phyloP scores from a whole-genome alignment of 2,888 invertebrate genomes.

The Tipula lateralis region DNA sequence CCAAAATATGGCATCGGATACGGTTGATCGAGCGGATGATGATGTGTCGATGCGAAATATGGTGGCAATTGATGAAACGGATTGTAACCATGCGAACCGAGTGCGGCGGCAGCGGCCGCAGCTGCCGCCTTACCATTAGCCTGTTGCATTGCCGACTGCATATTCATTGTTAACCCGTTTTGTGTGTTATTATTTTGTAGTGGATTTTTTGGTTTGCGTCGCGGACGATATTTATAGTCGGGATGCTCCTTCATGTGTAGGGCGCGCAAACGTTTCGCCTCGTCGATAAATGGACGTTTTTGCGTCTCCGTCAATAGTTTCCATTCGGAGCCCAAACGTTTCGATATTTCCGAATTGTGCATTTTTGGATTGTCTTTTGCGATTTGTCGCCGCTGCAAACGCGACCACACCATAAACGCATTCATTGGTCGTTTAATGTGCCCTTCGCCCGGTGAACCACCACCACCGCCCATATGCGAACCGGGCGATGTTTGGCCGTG shows the following conservation, averaged over 20 bases:
- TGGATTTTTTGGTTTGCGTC: conserved; percentile 76
- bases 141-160: conserved; percentile 35
- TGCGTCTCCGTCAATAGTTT: conserved; percentile 80
- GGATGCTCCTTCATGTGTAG: conserved; percentile 89
- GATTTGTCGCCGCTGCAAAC: conserved; percentile 85
- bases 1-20: conserved; percentile 50
- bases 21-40: conserved; percentile 59
- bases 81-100: conserved; percentile 54
- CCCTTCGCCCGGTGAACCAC: conserved; percentile 55
- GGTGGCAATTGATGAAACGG: conserved; percentile 63
- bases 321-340: conserved; percentile 90
- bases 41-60: conserved; percentile 72
- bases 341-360: conserved; percentile 88
- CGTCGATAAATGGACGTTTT: conserved; percentile 91
- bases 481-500: conserved; percentile 35
- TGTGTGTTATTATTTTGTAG: conserved; percentile 43
- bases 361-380: conserved; percentile 91
- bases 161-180: conserved; percentile 39
- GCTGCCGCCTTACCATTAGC: conserved; percentile 40
- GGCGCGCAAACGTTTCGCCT: conserved; percentile 82
- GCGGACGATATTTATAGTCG: conserved; percentile 83
- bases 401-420: conserved; percentile 95
- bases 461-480: conserved; percentile 35
- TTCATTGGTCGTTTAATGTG: conserved; percentile 97
- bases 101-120: conserved; percentile 53